phyloP scores from a whole-genome alignment of 2,888 invertebrate species.

The Drosophila niveifrons region DNA sequence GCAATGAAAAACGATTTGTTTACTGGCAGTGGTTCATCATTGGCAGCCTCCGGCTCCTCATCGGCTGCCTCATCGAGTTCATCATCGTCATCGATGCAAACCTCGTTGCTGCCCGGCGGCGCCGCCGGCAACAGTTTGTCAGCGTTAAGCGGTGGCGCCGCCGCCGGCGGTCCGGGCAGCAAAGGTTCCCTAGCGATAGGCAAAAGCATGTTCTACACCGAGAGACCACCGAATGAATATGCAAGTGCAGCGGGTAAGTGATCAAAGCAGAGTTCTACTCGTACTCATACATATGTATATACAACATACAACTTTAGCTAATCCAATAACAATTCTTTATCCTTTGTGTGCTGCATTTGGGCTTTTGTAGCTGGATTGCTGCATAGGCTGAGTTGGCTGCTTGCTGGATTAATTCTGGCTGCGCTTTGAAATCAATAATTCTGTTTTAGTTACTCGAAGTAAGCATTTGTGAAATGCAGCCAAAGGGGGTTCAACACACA shows the following conservation, averaged over 20 bases:
- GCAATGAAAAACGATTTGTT: slow-evolving; percentile 84
- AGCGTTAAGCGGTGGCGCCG: slow-evolving; percentile 64
- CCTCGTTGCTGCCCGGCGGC: slow-evolving; percentile 70
- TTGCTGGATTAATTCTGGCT: slow-evolving; percentile 46
- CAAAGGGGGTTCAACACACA: slow-evolving; percentile 57
- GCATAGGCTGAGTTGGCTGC: slow-evolving; percentile 47
- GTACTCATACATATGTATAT: not conserved
- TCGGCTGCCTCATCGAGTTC: slow-evolving; percentile 71
- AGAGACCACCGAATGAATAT: slow-evolving; percentile 85
- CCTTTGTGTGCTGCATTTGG: slow-evolving; percentile 39
- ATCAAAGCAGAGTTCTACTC: not conserved
- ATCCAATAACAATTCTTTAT: not conserved
- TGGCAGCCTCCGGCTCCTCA: slow-evolving; percentile 70
- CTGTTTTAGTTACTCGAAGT: slow-evolving; percentile 34
- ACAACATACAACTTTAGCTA: not conserved
- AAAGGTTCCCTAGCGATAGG: slow-evolving; percentile 85
- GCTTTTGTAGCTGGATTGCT: slow-evolving; percentile 52
- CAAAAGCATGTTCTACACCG: slow-evolving; percentile 85
- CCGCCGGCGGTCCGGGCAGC: slow-evolving; percentile 42
- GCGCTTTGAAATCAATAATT: slow-evolving; percentile 65
- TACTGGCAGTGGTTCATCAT: slow-evolving; percentile 67
- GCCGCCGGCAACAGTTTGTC: slow-evolving; percentile 73
- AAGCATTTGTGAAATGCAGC: slow-evolving; percentile 77
- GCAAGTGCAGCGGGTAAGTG: slow-evolving; percentile 81
- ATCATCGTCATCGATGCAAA: slow-evolving; percentile 78